These are phyloP conservation scores for Phylloscopus trochilus DNA, from an alignment of 2,113 vertebrate species.

Conservation along the genomic window DNA sequence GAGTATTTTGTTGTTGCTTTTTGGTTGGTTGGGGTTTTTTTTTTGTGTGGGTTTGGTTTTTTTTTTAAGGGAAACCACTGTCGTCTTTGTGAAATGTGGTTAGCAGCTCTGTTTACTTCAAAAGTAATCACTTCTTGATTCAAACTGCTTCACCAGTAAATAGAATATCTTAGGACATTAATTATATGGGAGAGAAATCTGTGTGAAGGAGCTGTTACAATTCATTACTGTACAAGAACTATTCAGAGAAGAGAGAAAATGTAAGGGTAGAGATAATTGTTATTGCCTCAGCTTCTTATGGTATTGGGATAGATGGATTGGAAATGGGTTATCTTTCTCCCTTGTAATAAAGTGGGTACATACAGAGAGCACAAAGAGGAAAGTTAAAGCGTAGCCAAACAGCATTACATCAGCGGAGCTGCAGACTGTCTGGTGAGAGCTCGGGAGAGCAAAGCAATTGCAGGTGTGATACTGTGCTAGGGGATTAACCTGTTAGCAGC, in stretches of 20 bases:
- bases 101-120: constrained; percentile 75
- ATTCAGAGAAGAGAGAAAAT: constrained; percentile 75
- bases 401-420: neutral
- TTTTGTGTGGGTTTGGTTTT: neutral
- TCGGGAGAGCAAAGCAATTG: neutral
- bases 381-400: constrained; percentile 5
- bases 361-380: constrained; percentile 9
- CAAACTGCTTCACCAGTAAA: constrained; percentile 75
- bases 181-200: constrained; percentile 77
- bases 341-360: constrained; percentile 60
- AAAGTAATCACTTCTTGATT: constrained; percentile 82
- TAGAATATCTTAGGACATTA: constrained; percentile 83
- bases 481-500: neutral
- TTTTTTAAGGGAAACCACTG: constrained; percentile 23
- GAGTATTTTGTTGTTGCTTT: neutral
- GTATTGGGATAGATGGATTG: constrained; percentile 74
- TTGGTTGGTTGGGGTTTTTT: rapidly evolving
- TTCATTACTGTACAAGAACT: constrained; percentile 81
- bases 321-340: constrained; percentile 74
- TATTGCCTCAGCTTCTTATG: constrained; percentile 69
- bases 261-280: constrained; percentile 77
- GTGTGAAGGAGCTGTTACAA: constrained; percentile 78
- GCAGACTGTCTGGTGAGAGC: neutral
- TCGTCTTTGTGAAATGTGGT: constrained; percentile 63
- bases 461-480: neutral